Conservation (phyloP, 2,113 vertebrate species). For the Anoura caudifer region DNA sequence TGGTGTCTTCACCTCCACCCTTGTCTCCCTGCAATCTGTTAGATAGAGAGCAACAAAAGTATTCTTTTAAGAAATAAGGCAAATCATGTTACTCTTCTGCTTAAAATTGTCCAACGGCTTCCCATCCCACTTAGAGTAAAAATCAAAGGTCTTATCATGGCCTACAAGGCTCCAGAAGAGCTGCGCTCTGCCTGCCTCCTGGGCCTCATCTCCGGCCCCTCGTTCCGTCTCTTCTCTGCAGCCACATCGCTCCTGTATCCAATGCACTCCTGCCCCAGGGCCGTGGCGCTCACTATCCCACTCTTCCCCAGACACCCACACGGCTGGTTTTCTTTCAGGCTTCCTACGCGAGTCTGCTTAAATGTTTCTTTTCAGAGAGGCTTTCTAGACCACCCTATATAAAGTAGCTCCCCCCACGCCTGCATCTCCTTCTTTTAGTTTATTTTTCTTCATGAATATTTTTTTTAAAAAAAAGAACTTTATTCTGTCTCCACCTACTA, state of each 20-base stretch:
- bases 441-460: background rate
- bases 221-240: background rate
- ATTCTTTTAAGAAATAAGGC: background rate
- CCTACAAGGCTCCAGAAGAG: background rate
- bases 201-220: background rate
- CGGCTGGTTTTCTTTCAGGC: background rate
- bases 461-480: background rate
- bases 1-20: background rate
- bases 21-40: background rate
- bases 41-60: background rate
- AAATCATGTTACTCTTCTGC: background rate
- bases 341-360: background rate
- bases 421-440: background rate
- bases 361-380: background rate
- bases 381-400: background rate
- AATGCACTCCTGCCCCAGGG: background rate
- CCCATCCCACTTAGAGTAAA: background rate
- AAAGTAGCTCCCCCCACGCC: background rate
- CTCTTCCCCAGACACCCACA: too few relatives aligned
- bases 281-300: background rate
- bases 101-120: background rate
- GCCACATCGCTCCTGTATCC: background rate
- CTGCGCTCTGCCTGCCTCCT: background rate
- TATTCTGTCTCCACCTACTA: background rate
- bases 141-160: background rate